These are phyloP conservation scores for Plutomurus gul DNA, from an alignment of 1,140 invertebrate species.

Conservation along the genomic window DNA sequence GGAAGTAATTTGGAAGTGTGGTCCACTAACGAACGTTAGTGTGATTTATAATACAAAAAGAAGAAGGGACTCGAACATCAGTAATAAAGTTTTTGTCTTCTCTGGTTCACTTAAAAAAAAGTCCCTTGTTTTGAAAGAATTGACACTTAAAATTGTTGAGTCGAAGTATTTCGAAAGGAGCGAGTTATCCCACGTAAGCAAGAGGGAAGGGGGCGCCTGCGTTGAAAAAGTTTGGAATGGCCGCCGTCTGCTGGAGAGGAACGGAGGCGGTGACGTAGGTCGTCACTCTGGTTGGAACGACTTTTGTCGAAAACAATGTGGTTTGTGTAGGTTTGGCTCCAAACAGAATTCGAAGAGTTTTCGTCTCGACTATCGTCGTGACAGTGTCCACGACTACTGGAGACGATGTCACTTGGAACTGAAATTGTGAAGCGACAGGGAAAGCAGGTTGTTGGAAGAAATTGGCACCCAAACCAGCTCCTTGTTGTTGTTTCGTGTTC, in stretches of 20 bases:
- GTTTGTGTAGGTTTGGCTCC: conserved; percentile 86
- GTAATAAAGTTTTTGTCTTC: no score
- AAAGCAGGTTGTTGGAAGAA: conserved; percentile 6
- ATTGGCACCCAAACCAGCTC: conserved; percentile 50
- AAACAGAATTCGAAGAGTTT: conserved; percentile 81
- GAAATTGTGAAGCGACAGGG: conserved; percentile 60
- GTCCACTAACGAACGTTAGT: no score
- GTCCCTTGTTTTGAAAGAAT: no score
- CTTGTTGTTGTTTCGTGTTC: conserved; percentile 61
- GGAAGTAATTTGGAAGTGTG: no score
- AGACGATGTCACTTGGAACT: conserved; percentile 78
- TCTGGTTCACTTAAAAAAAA: no score
- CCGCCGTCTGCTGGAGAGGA: conserved; percentile 38
- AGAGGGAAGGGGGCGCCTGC: conserved; percentile 31
- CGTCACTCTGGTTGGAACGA: conserved; percentile 80
- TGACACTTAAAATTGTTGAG: background rate
- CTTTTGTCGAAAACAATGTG: conserved; percentile 79
- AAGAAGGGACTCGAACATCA: no score
- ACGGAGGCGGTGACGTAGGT: conserved; percentile 65
- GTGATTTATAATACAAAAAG: no score
- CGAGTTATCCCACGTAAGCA: conserved; percentile 30
- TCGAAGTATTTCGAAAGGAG: no score
- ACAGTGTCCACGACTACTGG: conserved; percentile 78
- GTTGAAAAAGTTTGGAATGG: conserved; percentile 41
- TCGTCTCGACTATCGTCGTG: conserved; percentile 77